Percentiles rank a stretch among this genome's conserved stretches.
phyloP scores from a whole-genome alignment of 2,888 invertebrate genomes.

The Cantharis rufa region DNA sequence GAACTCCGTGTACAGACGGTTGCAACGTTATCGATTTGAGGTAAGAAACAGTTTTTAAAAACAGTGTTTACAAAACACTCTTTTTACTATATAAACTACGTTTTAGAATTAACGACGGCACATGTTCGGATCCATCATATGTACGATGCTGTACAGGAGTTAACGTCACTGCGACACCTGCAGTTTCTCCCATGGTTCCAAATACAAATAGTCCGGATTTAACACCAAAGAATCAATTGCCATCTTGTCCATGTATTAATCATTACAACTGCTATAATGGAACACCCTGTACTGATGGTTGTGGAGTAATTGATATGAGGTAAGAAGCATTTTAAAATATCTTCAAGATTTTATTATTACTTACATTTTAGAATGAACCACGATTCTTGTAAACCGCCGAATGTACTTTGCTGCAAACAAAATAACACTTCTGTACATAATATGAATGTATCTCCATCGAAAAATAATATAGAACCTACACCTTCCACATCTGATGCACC shows the following conservation, averaged over 20 bases:
- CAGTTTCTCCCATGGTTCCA: too few species aligned
- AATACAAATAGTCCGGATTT: too few species aligned
- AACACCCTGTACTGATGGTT: background rate
- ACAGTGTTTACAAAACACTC: background rate
- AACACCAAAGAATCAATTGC: too few species aligned
- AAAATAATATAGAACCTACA: too few species aligned
- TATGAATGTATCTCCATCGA: too few species aligned
- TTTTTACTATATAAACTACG: background rate
- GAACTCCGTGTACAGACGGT: background rate
- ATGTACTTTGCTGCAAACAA: constrained; percentile 61
- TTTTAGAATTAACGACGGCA: background rate
- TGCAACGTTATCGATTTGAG: background rate
- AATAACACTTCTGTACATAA: constrained; percentile 23
- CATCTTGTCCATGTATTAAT: background rate
- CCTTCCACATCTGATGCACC: constrained; percentile 35
- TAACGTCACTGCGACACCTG: background rate
- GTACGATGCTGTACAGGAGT: background rate
- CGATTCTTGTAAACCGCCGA: constrained; percentile 54
- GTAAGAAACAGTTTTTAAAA: background rate
- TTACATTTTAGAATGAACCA: background rate
- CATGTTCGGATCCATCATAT: background rate
- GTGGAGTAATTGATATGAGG: background rate
- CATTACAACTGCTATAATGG: background rate
- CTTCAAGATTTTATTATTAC: background rate
- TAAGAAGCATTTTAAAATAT: background rate